Evolutionary conservation across 2,888 invertebrate species (phyloP), one percentile per base, ranked within the genome.

Genomic region (Nomada hirtipes): DNA sequence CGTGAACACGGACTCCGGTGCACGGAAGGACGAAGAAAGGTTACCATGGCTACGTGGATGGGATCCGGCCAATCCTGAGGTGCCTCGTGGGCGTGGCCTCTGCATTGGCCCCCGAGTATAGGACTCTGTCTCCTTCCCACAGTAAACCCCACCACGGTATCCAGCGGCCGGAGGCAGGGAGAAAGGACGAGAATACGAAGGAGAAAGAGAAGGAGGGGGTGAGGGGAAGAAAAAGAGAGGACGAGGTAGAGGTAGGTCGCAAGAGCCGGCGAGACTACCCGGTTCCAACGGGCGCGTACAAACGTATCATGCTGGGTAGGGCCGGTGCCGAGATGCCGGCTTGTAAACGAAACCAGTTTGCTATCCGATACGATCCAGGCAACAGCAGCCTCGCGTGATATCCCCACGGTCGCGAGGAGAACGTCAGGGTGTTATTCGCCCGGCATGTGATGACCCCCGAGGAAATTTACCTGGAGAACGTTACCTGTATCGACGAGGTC

Each of bases 41-140:
- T 93, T 92, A 89, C 91, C 90, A 95, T 94, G 94, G 94, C 94
- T 89, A 94, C 95, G 88, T 94, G 94, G 89, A 94, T 94, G 90
- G 94, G 94, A 94, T 94, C 95, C 92, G 95, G 95, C 92, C 94
- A 95, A 92, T 95, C 95, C 92, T 92, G 94, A 91, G 93, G 91
- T 84, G 92, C 93, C 90, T 93, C 90, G 88, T 93, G 93, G 92
- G 95, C 95, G 92, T 94, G 94, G 92, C 89, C 67, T 91, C 71
- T 85, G 86, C 91, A 91, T 91, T 91, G 91, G 91, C 89, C 85
- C 76, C 83, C 65, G 80, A 79, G 59, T 42, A 53, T 18, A 29
- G 20, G 81, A 47, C 78, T 68, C 65, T 26, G 76, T 86, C 86
- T 85, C 85, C 20, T 20, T 86, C 61, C 47, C 68, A n/a, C 73